Conservation (phyloP, 2,797 vertebrate genomes). For the Muscicapa striata region DNA sequence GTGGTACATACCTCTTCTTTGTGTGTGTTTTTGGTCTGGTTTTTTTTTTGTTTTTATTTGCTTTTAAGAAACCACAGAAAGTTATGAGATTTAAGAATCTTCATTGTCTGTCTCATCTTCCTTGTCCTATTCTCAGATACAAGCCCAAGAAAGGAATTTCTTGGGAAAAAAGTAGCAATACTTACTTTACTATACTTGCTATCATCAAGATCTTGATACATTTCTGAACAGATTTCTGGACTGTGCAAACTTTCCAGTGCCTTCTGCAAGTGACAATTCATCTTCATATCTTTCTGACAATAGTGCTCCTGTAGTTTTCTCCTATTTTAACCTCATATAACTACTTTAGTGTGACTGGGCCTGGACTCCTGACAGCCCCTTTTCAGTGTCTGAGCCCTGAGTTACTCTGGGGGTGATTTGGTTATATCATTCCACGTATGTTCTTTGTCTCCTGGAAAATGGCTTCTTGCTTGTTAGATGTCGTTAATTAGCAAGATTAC, state of each 20-base stretch:
- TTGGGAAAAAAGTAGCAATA: constrained; percentile 84
- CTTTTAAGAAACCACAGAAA: constrained; percentile 25
- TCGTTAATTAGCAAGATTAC: background rate
- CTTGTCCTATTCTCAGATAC: constrained; percentile 4
- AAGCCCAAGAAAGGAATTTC: constrained; percentile 75
- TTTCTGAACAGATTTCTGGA: constrained; percentile 80
- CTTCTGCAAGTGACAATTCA: background rate
- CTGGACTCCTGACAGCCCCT: background rate
- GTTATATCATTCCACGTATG: rapidly evolving
- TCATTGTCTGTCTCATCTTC: background rate
- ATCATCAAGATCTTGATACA: constrained; percentile 83
- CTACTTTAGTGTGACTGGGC: too few relatives aligned
- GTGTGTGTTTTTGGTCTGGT: background rate
- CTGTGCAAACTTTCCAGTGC: constrained; percentile 83
- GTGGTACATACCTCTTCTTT: background rate
- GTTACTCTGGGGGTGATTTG: too few relatives aligned
- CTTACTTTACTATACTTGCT: constrained; percentile 85
- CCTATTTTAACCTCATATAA: background rate
- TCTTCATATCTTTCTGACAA: background rate
- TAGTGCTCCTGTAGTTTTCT: background rate
- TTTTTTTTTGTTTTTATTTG: background rate
- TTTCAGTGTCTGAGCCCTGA: rapidly evolving
- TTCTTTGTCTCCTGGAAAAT: background rate
- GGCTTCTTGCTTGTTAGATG: background rate
- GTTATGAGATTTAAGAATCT: background rate